Conservation (phyloP, 2,113 vertebrate genomes). For the Genyomyrus donnyi region DNA sequence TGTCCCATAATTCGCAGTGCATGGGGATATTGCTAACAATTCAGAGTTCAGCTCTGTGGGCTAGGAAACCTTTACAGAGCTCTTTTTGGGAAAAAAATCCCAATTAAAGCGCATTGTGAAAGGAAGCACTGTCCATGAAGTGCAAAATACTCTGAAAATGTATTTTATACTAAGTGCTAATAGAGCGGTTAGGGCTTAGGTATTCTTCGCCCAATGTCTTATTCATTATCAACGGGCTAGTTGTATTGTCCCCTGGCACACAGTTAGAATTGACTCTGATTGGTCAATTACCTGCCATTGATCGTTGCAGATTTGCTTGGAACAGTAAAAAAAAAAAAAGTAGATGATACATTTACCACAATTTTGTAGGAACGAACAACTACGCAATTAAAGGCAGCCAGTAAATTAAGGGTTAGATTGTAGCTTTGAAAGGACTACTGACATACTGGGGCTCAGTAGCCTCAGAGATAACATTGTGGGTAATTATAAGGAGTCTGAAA, state of each 20-base stretch:
- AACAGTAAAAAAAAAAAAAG: not conserved
- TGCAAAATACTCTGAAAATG: not conserved
- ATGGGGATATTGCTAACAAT: not conserved
- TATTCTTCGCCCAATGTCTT: not conserved
- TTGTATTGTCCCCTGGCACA: not conserved
- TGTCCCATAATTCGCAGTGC: not conserved
- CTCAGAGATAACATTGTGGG: not conserved
- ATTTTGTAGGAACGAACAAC: not conserved
- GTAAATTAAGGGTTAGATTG: conserved; percentile 13
- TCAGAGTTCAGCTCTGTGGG: not conserved
- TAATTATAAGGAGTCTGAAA: not conserved
- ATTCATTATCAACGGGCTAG: not conserved
- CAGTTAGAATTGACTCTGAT: not conserved
- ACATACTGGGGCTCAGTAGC: not conserved
- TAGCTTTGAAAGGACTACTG: not conserved
- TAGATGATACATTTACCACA: conserved; percentile 11
- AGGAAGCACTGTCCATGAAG: not conserved
- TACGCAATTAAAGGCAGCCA: not conserved
- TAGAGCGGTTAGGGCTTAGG: not conserved
- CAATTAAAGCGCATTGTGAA: not conserved
- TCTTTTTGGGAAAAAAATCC: not conserved
- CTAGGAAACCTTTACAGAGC: not conserved
- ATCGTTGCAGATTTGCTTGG: not conserved
- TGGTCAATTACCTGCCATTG: conserved; percentile 11
- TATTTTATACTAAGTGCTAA: not conserved